A percentile compares a stretch with the other conserved stretches of the same genome.
These are phyloP conservation scores for Scylla paramamosain DNA, from an alignment of 1,140 invertebrate species.

Conservation along the genomic window DNA sequence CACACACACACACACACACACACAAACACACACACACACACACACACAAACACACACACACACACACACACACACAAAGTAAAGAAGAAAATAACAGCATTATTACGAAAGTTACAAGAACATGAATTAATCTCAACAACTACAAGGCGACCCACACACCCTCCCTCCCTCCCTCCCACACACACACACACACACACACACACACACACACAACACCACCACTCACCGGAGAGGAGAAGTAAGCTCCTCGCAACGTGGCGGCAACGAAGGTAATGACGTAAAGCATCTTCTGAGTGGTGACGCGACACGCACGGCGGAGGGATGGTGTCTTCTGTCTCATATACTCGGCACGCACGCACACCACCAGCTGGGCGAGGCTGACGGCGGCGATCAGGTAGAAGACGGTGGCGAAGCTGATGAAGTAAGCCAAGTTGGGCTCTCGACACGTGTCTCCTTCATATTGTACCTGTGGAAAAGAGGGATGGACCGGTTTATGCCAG, in stretches of 20 bases:
- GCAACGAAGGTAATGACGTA: conserved; percentile 94
- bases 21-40: neutral
- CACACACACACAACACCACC: neutral
- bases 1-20: too few relatives aligned
- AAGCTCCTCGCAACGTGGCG: conserved; percentile 90
- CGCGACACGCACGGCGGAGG: conserved; percentile 88
- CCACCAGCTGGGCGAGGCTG: conserved; percentile 91
- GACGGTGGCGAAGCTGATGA: conserved; percentile 87
- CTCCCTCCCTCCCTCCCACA: too few relatives aligned
- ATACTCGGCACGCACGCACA: conserved; percentile 91
- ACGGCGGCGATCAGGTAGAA: conserved; percentile 93
- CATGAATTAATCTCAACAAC: neutral
- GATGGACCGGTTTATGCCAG: neutral
- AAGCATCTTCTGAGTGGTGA: conserved; percentile 95
- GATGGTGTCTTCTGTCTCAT: conserved; percentile 90
- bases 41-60: neutral
- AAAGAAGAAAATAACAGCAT: too few relatives aligned
- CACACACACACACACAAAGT: neutral
- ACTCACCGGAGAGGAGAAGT: conserved; percentile 93
- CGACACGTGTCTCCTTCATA: conserved; percentile 85
- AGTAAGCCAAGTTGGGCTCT: conserved; percentile 85
- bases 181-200: neutral
- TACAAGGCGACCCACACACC: neutral
- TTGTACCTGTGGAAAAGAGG: conserved; percentile 83
- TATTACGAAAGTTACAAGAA: neutral